Base-by-base conservation (phyloP, 2,797 vertebrate species). In the Tolypeutes matacus region DNA sequence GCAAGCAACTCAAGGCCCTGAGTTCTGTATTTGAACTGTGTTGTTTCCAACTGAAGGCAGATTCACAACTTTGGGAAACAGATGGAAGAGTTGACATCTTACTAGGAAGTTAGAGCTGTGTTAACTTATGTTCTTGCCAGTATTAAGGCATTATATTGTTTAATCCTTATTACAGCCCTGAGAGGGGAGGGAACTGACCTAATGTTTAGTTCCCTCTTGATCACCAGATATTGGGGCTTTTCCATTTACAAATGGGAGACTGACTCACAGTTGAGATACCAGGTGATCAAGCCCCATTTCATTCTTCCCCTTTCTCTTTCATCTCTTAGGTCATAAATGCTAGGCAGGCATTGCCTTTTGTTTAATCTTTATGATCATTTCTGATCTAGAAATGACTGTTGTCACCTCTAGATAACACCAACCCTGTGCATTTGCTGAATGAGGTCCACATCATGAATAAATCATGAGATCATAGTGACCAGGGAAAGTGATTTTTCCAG, bases 31-130 rank as follows among this genome's bases (percentile, higher is more conserved):
- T 64, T 58, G 25, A 49, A 46, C 20, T 67, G 67, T 88, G 17
- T 78, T 78, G 64, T 93, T 95, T 95, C 62, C 62, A 92, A 56
- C n/a, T 77, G 53, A 89, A 69, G 62, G 42, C 51, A 88, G 34
- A 87, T 31, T 53, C 34, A 15, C 58, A 72, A 58, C 65, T 89
- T 85, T 58, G 76, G 67, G 70, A 86, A 94, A 65, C 62, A 75
- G 29, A 49, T 89, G 49, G 75, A 67, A 75, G 12, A 36, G 10
- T 72, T 93, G 69, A 13, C 31, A 90, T 95, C 65, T 34, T 81
- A 29, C 17, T 34, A 64, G 46, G 73, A 82, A 81, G 42, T 89
- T 62, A 82, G 82, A 96, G 75, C 78, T 9, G 2, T 29, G 3
- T 56, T 39, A 90, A 69, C 81, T 67, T 94, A 12, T 23, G 23